A percentile compares a stretch with the other conserved stretches of the same genome.
Conservation (phyloP, 2,797 vertebrate genomes). For the Buceros bicornis region DNA sequence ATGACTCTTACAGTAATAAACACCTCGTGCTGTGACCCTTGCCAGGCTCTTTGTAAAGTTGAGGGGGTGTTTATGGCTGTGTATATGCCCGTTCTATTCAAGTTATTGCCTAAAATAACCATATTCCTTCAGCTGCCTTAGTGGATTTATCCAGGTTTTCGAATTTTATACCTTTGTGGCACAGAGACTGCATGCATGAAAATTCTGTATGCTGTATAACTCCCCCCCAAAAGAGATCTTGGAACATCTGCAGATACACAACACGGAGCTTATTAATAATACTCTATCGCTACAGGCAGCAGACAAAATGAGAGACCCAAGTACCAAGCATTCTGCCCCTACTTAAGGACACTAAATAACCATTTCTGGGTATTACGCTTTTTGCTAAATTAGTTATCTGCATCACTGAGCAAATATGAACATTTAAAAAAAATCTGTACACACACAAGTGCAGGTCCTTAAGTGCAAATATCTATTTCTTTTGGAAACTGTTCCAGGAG, state of each 20-base stretch:
- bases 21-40: constrained; percentile 20
- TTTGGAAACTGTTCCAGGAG: not conserved
- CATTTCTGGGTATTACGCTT: not conserved
- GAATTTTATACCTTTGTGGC: not conserved
- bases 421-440: not conserved
- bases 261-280: not conserved
- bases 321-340: not conserved
- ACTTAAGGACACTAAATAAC: not conserved
- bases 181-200: not conserved
- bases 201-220: not conserved
- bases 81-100: not conserved
- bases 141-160: not conserved
- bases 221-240: not conserved
- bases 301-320: not conserved
- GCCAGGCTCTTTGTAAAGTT: not conserved
- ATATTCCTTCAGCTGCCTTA: not conserved
- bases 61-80: not conserved
- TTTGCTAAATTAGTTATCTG: constrained; percentile 2
- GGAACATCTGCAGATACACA: constrained; percentile 17
- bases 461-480: not conserved
- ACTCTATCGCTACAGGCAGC: constrained; percentile 9
- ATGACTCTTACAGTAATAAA: not conserved
- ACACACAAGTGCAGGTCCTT: not conserved
- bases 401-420: not conserved
- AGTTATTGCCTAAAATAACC: constrained; percentile 19